These are phyloP conservation scores for Eulithis prunata DNA, from an alignment of 2,888 invertebrate genomes.

Conservation along the genomic window DNA sequence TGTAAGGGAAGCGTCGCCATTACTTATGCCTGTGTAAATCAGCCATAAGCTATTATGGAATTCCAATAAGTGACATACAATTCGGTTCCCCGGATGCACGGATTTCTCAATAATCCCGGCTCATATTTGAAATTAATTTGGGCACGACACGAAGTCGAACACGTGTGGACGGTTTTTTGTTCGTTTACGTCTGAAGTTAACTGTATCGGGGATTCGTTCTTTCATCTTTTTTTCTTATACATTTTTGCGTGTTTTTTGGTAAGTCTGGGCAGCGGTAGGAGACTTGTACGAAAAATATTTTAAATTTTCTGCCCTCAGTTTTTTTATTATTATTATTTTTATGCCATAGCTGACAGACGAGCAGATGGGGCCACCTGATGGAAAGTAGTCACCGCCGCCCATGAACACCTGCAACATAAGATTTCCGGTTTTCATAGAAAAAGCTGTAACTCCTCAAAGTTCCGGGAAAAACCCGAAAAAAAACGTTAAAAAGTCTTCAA, in stretches of 20 bases:
- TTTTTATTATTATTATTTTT: too few species aligned
- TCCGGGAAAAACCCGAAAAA: too few species aligned
- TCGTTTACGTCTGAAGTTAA: slow-evolving; percentile 12
- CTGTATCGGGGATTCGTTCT: slow-evolving; percentile 3
- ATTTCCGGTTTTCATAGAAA: too few species aligned
- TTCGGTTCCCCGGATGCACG: slow-evolving; percentile 15
- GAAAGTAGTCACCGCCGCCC: too few species aligned
- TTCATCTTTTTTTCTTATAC: slow-evolving; percentile 13
- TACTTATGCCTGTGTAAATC: not conserved
- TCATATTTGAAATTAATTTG: slow-evolving; percentile 22
- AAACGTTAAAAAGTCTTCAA: too few species aligned
- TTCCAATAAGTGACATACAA: slow-evolving; percentile 18
- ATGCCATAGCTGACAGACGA: too few species aligned
- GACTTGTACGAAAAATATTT: too few species aligned
- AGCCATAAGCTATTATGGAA: slow-evolving; percentile 1
- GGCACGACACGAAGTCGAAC: slow-evolving; percentile 10
- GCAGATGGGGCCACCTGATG: too few species aligned
- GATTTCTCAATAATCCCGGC: slow-evolving; percentile 17
- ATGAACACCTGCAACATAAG: too few species aligned
- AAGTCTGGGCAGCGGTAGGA: not conserved
- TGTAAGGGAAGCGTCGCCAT: too few species aligned
- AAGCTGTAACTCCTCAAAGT: too few species aligned
- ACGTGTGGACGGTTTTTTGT: slow-evolving; percentile 26
- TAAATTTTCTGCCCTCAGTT: too few species aligned
- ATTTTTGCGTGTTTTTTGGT: not conserved